Evolutionary conservation across 2,888 invertebrate species (phyloP), one percentile per base, ranked within the genome.

Genomic region (Luperina nickerlii): DNA sequence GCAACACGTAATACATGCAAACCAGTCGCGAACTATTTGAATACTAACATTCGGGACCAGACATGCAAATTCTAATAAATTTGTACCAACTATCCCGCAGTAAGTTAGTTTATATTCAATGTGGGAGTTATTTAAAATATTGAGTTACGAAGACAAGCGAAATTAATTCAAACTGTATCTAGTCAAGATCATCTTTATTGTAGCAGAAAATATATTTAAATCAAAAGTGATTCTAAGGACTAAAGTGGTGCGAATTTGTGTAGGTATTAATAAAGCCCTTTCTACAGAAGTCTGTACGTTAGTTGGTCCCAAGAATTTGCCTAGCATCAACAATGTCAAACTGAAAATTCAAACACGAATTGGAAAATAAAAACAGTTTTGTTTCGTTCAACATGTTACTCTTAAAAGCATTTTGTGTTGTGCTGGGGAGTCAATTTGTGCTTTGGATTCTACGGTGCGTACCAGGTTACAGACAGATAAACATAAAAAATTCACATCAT

Each of bases 201-300:
- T 82, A 76, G 82, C 77, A 81, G 60, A 74, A 85, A 84, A 81
- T 85, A 76, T 86, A 89, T 85, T 70, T n/a, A 79, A 86, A 84
- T 65, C 83, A 83, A 86, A 83, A 76, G 84, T 87, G 81, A 81
- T 74, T 72, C 84, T 90, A 91, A 87, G 78, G 81, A 87, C 87
- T 90, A 90, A 81, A 85, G 92, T 93, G 93, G 94, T 95, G 96
- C 95, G 95, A 96, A 96, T 96, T 96, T 96, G 96, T 96, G 96
- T 96, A 96, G 95, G 96, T 96, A 96, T 93, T 94, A 94, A 95
- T 95, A 96, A 96, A 96, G 96, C 95, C 92, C 90, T 92, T 86
- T 78, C 83, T 87, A 81, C 79, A 73, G 24, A 85, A 83, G 80
- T 89, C 78, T 84, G 81, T 79, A 72, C 74, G 67, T 77, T 42